These are phyloP conservation scores for Holothuria glaberrima DNA, from an alignment of 35 echinoderm and acorn worm genomes.

Conservation along the genomic window DNA sequence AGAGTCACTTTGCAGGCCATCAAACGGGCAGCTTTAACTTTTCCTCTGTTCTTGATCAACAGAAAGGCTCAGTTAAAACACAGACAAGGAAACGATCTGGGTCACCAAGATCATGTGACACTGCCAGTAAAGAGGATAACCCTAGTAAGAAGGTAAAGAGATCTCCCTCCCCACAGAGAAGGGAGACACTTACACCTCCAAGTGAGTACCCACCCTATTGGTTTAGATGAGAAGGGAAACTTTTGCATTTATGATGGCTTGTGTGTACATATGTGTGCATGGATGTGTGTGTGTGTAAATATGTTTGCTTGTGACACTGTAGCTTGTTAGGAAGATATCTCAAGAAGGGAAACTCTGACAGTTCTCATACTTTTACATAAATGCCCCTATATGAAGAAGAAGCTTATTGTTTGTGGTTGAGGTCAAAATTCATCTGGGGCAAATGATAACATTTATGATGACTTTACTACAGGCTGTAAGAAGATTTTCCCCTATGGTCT, in stretches of 20 bases:
- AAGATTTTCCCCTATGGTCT: too few relatives aligned
- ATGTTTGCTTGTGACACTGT: background rate
- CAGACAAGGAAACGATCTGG: constrained; percentile 15
- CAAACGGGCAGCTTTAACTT: too few relatives aligned
- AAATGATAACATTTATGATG: too few relatives aligned
- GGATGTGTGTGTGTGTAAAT: background rate
- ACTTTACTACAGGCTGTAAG: too few relatives aligned
- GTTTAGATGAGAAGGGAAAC: background rate
- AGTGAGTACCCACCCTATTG: background rate
- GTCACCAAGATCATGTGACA: background rate
- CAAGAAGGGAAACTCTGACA: background rate
- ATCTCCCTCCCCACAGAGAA: background rate
- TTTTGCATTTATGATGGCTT: background rate
- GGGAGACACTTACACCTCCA: background rate
- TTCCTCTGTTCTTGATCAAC: background rate
- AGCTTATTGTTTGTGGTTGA: background rate
- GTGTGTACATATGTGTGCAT: too few relatives aligned
- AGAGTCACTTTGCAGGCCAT: too few relatives aligned
- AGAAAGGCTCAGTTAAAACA: background rate
- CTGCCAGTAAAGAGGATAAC: background rate
- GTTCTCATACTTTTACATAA: background rate
- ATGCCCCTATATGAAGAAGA: background rate
- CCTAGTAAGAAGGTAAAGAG: background rate
- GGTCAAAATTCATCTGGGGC: background rate
- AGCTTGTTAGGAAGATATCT: background rate